Percentiles rank a stretch among this genome's conserved stretches.
These are phyloP conservation scores for Drosophila busckii DNA, from an alignment of 1,140 invertebrate species.

Conservation along the genomic window DNA sequence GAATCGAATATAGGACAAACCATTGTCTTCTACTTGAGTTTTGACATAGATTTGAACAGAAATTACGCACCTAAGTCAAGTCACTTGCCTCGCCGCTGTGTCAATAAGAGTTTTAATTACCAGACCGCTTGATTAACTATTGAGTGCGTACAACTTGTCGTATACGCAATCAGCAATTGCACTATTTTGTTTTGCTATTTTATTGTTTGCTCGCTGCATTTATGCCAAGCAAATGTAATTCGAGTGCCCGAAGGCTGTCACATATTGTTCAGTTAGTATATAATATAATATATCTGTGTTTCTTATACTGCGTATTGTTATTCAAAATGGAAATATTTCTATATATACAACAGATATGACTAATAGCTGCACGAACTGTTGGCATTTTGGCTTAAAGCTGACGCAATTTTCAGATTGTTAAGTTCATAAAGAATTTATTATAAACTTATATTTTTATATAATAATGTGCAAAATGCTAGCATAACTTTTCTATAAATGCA, in stretches of 20 bases:
- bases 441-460: constrained; percentile 12
- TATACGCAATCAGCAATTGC: constrained; percentile 8
- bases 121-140: constrained; percentile 15
- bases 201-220: constrained; percentile 20
- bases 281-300: not conserved
- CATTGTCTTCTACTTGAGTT: constrained; percentile 58
- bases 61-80: constrained; percentile 15
- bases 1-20: constrained; percentile 38
- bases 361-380: constrained; percentile 21
- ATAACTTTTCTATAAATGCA: too few species aligned
- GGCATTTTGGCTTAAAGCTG: constrained; percentile 17
- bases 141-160: not conserved
- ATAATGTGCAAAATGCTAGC: not conserved
- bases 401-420: constrained; percentile 20
- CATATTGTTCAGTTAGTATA: not conserved
- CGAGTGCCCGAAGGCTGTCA: constrained; percentile 18
- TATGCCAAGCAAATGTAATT: constrained; percentile 18
- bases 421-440: not conserved
- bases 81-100: not conserved
- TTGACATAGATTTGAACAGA: constrained; percentile 59
- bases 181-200: constrained; percentile 14
- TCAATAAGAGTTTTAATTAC: not conserved
- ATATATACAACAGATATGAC: constrained; percentile 13
- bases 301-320: not conserved
- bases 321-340: not conserved